Evolutionary conservation across 2,797 vertebrate genomes (phyloP).

Genomic region (Sparidentex hasta): DNA sequence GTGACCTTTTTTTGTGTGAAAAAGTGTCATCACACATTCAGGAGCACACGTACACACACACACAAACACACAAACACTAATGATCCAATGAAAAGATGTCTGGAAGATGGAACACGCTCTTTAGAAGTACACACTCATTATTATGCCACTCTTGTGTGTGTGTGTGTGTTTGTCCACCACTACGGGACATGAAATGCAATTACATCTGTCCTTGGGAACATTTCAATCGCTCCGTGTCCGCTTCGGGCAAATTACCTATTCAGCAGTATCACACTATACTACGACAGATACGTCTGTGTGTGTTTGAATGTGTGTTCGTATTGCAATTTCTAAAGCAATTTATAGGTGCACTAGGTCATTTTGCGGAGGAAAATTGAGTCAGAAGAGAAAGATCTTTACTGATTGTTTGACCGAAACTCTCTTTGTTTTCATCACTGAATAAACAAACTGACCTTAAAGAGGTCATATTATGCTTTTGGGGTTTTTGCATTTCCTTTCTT

Average conservation of each 20-base stretch:
- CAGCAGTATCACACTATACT: slow-evolving; percentile 47
- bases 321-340: too few species aligned
- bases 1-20: slow-evolving; percentile 67
- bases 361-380: too few species aligned
- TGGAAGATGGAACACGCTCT: slow-evolving; percentile 14
- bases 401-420: too few species aligned
- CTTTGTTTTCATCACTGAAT: too few species aligned
- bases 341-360: too few species aligned
- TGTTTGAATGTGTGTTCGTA: not conserved
- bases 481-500: too few species aligned
- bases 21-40: slow-evolving; percentile 31
- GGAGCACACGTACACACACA: slow-evolving; percentile 21
- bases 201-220: slow-evolving; percentile 75
- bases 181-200: slow-evolving; percentile 73
- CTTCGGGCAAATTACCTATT: slow-evolving; percentile 67
- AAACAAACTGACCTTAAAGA: too few species aligned
- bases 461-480: too few species aligned
- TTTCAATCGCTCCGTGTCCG: slow-evolving; percentile 54
- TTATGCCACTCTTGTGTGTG: slow-evolving; percentile 19
- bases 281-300: not conserved
- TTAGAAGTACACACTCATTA: slow-evolving; percentile 47
- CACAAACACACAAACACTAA: slow-evolving; percentile 28
- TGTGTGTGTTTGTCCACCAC: slow-evolving; percentile 32
- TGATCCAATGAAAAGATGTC: slow-evolving; percentile 39
- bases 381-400: too few species aligned